Evolutionary conservation across 2,888 invertebrate genomes (phyloP), one percentile per base, ranked within the genome.

Genomic region (Poecilobothrus nobilitatus): DNA sequence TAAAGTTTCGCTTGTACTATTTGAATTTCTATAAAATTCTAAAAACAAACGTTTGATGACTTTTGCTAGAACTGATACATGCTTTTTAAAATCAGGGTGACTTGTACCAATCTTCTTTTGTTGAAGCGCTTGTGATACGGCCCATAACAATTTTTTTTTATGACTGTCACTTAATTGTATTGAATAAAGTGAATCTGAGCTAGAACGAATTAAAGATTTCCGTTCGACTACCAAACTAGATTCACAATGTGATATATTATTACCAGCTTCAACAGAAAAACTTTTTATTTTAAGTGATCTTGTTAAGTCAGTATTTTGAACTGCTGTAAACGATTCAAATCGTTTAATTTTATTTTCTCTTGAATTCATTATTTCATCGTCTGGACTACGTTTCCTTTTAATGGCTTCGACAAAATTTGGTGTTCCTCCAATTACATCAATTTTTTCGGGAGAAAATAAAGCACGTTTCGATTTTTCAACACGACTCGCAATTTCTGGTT

Each of bases 1-100:
- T 88, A 92, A 87, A 1, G 88, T 87, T 74, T 91, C 91, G 20
- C 89, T 90, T n/a, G 91, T 91, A 37, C 89, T 90, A 71, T 89
- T 89, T 70, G 84, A 84, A 44, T 84, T 84, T 67, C 84, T 81
- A 80, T 82, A 74, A 65, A 84, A 79, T 74, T 86, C 86, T n/a
- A 86, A 85, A 76, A 87, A 85, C 71, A 89, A 83, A 62, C 86
- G 85, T 66, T 88, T 85, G 0, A 90, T 89, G 44, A 89, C 86
- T 4, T 88, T 84, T 2, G 89, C 90, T 68, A 92, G 80, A 1
- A 85, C 83, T 0, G 88, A 84, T 4, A 91, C 91, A 77, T 87
- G 89, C 71, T 87, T 85, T 69, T 90, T 88, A 81, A 91, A 92
- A 63, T 88, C 85, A 0, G 87, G 85, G 74, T 92, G 90, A 34